Evolutionary conservation across 2,888 invertebrate species (phyloP), one percentile per base, ranked within the genome.

Genomic region (Tetanocera ferruginea): DNA sequence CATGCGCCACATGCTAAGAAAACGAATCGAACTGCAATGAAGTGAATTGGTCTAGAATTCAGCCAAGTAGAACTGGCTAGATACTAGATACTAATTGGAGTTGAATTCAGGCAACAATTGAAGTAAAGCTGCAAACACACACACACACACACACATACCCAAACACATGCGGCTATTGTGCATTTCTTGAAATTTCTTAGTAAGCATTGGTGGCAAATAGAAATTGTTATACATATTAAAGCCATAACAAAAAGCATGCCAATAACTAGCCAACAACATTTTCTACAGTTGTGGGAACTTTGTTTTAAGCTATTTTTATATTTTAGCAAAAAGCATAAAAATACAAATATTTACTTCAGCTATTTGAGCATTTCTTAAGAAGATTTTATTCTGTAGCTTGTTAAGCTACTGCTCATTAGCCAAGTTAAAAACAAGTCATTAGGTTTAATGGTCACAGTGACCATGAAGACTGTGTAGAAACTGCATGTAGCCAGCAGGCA

Each of bases 341-440:
- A n/a, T 5, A 25, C n/a, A 51, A 28, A 23, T 28, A 31, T 52
- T 66, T 23, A 23, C 64, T 52, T 4, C 14, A 37, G 55, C 57
- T 34, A 34, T 43, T 52, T 28, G 28, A 72, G 72, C 37, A 55
- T 51, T 3, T 11, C 23, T 31, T 55, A 23, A 17, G 52, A 28
- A 25, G 19, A 11, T 14, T 62, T 14, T 60, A 25, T 25, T n/a
- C 64, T 31, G n/a, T 14, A 31, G 14, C 64, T 11, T 64, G 55
- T 11, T 25, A 31, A 28, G 31, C 31, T 43, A 55, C 55, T 49
- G 64, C 76, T 76, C 76, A 76, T 76, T 76, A 76, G 70, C 64
- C 76, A 57, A 75, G 74, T 75, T 64, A 66, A 75, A 52, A 75
- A 75, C 74, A 66, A 71, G 66, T 76, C 76, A 71, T 76, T 76